Conservation (phyloP, 2,888 invertebrate species). For the Lordiphosa fenestrarum region DNA sequence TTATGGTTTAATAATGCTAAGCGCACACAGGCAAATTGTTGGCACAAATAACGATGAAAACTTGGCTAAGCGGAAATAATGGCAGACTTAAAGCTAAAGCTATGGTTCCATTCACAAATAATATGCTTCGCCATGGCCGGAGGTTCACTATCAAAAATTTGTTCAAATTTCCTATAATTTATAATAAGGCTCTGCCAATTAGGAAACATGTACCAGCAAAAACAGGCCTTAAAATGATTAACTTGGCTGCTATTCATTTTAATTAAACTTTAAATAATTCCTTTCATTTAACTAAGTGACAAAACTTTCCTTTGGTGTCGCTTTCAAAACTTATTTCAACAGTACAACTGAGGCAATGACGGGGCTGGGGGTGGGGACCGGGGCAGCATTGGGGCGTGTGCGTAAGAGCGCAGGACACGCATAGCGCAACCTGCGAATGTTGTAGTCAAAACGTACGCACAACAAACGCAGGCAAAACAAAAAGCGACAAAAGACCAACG, state of each 20-base stretch:
- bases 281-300: conserved; percentile 5
- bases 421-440: conserved; percentile 21
- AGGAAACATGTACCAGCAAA: neutral
- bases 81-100: no score
- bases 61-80: no score
- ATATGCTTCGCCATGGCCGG: no score
- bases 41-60: no score
- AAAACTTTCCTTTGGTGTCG: conserved; percentile 21
- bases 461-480: conserved; percentile 29
- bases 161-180: no score
- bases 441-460: conserved; percentile 39
- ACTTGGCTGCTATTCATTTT: conserved; percentile 11
- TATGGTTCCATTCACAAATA: no score
- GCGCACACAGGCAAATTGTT: no score
- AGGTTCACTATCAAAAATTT: no score
- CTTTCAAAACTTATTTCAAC: conserved; percentile 19
- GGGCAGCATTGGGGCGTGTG: conserved; percentile 1
- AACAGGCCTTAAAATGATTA: conserved; percentile 9
- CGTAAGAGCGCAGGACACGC: conserved; percentile 7
- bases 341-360: no score
- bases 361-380: neutral
- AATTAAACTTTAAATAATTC: conserved; percentile 20
- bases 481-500: conserved; percentile 11
- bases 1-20: no score
- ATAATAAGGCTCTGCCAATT: no score